A percentile compares a stretch with the other conserved stretches of the same genome.
Conservation (phyloP, 2,888 invertebrate species). For the Ceriagrion tenellum region DNA sequence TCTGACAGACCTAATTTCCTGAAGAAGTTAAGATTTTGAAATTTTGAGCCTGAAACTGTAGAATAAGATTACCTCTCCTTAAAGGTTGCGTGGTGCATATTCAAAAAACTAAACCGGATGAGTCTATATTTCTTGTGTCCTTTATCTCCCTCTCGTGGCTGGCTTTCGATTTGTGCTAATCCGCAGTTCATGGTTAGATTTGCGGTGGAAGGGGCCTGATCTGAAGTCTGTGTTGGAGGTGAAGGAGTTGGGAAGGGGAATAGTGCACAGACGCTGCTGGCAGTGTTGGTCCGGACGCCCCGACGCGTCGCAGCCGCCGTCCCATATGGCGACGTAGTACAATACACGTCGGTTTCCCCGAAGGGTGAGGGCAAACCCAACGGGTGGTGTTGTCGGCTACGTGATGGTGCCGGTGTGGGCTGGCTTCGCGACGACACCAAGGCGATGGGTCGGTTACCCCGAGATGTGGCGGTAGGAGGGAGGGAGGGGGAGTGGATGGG, state of each 20-base stretch:
- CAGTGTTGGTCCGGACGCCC: conserved; percentile 19
- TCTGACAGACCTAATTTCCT: too few species aligned
- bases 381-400: background rate
- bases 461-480: background rate
- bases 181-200: too few species aligned
- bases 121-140: too few species aligned
- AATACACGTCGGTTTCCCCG: conserved; percentile 1
- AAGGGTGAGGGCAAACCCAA: background rate
- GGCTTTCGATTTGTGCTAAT: too few species aligned
- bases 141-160: background rate
- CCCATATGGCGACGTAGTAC: background rate
- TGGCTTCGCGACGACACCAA: background rate
- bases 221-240: background rate
- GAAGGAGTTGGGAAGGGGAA: background rate
- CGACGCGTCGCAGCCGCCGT: conserved; percentile 1
- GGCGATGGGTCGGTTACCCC: background rate
- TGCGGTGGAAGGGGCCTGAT: background rate
- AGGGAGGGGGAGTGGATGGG: background rate
- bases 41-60: too few species aligned
- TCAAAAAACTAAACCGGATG: too few species aligned
- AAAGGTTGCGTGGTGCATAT: too few species aligned
- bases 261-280: background rate
- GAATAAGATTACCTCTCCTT: too few species aligned
- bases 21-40: too few species aligned
- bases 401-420: background rate